Evolutionary conservation across 2,888 invertebrate genomes (phyloP).

Genomic region (Drosophila anceps): DNA sequence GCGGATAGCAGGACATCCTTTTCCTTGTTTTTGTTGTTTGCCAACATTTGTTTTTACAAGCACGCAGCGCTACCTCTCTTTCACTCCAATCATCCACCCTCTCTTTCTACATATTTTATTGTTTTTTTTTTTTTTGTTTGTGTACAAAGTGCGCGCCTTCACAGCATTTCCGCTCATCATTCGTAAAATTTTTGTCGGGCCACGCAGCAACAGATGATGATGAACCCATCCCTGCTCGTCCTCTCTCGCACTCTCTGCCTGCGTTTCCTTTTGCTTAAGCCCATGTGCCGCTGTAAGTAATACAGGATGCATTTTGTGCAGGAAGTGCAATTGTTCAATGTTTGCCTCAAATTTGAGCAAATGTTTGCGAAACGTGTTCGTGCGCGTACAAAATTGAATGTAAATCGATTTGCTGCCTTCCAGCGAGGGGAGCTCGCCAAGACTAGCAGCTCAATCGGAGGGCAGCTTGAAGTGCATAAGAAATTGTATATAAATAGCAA

Average conservation of each 20-base stretch:
- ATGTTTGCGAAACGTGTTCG: constrained; percentile 66
- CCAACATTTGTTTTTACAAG: constrained; percentile 68
- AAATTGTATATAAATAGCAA: constrained; percentile 1
- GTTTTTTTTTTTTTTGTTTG: no score
- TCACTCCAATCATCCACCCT: constrained; percentile 2
- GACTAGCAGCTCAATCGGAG: not conserved
- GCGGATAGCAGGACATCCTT: constrained; percentile 72
- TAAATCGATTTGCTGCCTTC: constrained; percentile 24
- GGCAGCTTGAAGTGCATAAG: not conserved
- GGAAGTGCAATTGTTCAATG: constrained; percentile 69
- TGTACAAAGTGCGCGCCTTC: constrained; percentile 74
- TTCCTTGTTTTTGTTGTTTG: constrained; percentile 73
- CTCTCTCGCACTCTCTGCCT: not conserved
- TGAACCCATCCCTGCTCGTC: constrained; percentile 10
- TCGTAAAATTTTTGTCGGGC: constrained; percentile 42
- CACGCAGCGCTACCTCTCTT: constrained; percentile 2
- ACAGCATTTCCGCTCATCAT: constrained; percentile 60
- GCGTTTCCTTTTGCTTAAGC: constrained; percentile 33
- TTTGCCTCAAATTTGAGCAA: constrained; percentile 36
- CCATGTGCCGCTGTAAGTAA: constrained; percentile 54
- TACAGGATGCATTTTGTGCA: constrained; percentile 61
- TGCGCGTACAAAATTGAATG: constrained; percentile 19
- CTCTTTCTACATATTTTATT: constrained; percentile 39
- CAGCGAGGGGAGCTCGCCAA: not conserved
- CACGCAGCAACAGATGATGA: constrained; percentile 53